Evolutionary conservation across 2,888 invertebrate species (phyloP).

Genomic region (Neria commutata): DNA sequence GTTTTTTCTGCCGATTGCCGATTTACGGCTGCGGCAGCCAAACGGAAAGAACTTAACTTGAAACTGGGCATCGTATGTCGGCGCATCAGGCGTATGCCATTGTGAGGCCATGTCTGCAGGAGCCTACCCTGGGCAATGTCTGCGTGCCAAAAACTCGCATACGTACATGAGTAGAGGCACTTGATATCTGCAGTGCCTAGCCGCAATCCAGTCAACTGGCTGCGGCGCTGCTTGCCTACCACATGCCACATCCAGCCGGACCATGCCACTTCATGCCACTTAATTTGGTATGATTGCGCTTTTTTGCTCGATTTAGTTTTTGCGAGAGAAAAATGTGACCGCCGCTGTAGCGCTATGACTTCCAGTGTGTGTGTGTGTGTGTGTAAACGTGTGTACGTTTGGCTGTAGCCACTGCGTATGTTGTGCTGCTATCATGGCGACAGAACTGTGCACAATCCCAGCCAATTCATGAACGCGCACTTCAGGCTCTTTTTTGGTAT

Average conservation of each 20-base stretch:
- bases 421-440: neutral
- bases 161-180: too few relatives aligned
- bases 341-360: neutral
- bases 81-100: too few relatives aligned
- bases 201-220: neutral
- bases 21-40: neutral
- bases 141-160: neutral
- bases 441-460: neutral
- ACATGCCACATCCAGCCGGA: too few relatives aligned
- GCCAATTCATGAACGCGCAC: neutral
- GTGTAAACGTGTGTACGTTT: neutral
- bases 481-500: neutral
- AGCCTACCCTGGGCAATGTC: neutral
- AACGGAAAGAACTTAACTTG: neutral
- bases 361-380: neutral
- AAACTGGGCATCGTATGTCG: neutral
- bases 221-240: neutral
- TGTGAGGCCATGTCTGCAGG: neutral
- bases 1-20: neutral
- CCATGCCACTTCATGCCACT: slow-evolving; percentile 1
- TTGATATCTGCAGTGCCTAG: neutral
- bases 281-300: neutral
- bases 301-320: neutral
- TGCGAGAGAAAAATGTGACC: neutral
- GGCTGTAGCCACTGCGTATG: too few relatives aligned